Evolutionary conservation across 1,140 invertebrate species (phyloP).

Genomic region (Nylanderia fulva): DNA sequence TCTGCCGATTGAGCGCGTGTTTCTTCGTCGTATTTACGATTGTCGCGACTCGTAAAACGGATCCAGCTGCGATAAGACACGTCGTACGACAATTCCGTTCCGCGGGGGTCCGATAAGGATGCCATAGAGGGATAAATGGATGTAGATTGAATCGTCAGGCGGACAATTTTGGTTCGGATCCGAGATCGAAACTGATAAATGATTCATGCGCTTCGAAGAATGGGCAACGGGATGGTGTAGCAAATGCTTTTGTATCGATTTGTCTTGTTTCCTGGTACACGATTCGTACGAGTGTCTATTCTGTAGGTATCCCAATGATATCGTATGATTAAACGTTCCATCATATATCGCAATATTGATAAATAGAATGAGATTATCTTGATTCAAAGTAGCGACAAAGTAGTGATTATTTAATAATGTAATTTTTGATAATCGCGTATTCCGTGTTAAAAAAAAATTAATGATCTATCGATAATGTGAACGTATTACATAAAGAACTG

Average conservation of each 20-base stretch:
- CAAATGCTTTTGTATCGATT: constrained; percentile 46
- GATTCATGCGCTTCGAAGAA: constrained; percentile 45
- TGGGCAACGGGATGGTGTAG: constrained; percentile 12
- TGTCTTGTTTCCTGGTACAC: constrained; percentile 10
- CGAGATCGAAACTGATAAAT: constrained; percentile 57
- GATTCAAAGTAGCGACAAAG: not conserved
- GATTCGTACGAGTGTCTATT: constrained; percentile 1
- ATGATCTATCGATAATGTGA: not conserved
- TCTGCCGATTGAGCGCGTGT: constrained; percentile 42
- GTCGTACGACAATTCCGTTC: not conserved
- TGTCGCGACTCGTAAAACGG: constrained; percentile 66
- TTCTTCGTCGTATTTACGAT: constrained; percentile 58
- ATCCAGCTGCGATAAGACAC: constrained; percentile 47
- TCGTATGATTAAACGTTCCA: not conserved
- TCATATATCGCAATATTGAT: not conserved
- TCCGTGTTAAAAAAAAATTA: not conserved
- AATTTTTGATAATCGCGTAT: not conserved
- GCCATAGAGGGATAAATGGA: constrained; percentile 10
- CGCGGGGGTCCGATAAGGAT: constrained; percentile 55
- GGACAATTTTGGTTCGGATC: constrained; percentile 52
- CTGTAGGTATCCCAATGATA: not conserved
- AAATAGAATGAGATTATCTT: not conserved
- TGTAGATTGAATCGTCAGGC: constrained; percentile 67
- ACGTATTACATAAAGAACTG: not conserved
- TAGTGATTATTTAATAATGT: not conserved